Percentiles rank a stretch among this genome's conserved stretches.
These are phyloP conservation scores for Leptobrachium leishanense DNA, from an alignment of 2,113 vertebrate species.

Conservation along the genomic window DNA sequence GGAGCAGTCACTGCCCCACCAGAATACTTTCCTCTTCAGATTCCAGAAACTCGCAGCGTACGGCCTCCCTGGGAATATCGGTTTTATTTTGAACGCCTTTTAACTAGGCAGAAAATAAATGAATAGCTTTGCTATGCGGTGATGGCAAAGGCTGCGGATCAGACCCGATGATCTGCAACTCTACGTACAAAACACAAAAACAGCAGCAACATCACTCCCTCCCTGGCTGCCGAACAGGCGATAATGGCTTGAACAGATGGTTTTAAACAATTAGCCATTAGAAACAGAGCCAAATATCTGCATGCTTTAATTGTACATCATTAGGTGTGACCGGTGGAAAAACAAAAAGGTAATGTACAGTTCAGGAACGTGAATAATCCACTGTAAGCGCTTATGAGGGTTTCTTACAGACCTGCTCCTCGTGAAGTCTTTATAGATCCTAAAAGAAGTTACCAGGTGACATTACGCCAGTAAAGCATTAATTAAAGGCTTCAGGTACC, in stretches of 20 bases:
- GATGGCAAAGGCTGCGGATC: slow-evolving; percentile 1
- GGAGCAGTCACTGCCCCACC: not conserved
- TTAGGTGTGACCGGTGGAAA: no score
- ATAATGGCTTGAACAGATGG: not conserved
- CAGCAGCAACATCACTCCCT: not conserved
- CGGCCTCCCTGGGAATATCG: slow-evolving; percentile 49
- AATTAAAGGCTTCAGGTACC: no score
- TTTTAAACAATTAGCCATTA: not conserved
- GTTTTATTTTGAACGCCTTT: slow-evolving; percentile 46
- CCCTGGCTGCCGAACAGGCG: slow-evolving; percentile 28
- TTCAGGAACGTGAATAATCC: no score
- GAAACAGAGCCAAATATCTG: not conserved
- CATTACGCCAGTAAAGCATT: no score
- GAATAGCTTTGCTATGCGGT: slow-evolving; percentile 46
- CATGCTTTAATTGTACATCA: no score
- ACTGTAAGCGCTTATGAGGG: no score
- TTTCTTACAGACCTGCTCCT: no score
- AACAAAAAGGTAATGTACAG: no score
- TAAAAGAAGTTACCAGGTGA: no score
- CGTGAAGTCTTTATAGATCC: no score
- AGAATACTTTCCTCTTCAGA: slow-evolving; percentile 30
- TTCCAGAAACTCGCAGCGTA: slow-evolving; percentile 51
- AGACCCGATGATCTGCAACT: not conserved
- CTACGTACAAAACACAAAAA: not conserved
- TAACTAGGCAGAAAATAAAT: slow-evolving; percentile 55